A percentile compares a stretch with the other conserved stretches of the same genome.
Conservation (phyloP, 2,888 invertebrate genomes). For the Trissolcus japonicus region DNA sequence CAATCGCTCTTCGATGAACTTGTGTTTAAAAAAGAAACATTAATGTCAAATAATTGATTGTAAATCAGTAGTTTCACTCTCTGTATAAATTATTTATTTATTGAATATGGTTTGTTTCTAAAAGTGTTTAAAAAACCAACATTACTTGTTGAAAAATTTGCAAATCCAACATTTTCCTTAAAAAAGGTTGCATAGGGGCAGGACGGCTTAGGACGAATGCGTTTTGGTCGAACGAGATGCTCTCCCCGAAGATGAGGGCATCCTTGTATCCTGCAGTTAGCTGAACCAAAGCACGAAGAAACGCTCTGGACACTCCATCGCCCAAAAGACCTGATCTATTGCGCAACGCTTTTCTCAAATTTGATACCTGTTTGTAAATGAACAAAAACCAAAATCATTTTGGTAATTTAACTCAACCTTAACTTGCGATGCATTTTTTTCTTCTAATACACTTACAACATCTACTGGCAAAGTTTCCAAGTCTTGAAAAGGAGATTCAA, state of each 20-base stretch:
- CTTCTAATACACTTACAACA: constrained; percentile 80
- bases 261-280: constrained; percentile 96
- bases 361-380: constrained; percentile 80
- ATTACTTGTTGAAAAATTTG: constrained; percentile 96
- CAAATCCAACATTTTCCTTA: constrained; percentile 91
- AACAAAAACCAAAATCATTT: neutral
- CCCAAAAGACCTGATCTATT: constrained; percentile 87
- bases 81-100: too few species aligned
- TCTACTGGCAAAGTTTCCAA: constrained; percentile 91
- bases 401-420: neutral
- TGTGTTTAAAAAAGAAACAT: too few species aligned
- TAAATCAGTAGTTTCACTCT: too few species aligned
- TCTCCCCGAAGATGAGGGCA: constrained; percentile 87
- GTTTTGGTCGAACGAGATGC: constrained; percentile 90
- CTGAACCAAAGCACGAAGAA: constrained; percentile 92
- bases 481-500: constrained; percentile 93
- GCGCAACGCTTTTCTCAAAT: constrained; percentile 86
- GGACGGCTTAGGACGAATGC: constrained; percentile 93
- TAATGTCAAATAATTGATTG: too few species aligned
- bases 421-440: neutral
- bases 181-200: constrained; percentile 89
- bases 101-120: neutral
- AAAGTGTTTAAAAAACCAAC: neutral
- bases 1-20: constrained; percentile 96
- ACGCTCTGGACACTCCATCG: constrained; percentile 94